Evolutionary conservation across 2,797 vertebrate species (phyloP).

Genomic region (Mormyrops boulengeri): DNA sequence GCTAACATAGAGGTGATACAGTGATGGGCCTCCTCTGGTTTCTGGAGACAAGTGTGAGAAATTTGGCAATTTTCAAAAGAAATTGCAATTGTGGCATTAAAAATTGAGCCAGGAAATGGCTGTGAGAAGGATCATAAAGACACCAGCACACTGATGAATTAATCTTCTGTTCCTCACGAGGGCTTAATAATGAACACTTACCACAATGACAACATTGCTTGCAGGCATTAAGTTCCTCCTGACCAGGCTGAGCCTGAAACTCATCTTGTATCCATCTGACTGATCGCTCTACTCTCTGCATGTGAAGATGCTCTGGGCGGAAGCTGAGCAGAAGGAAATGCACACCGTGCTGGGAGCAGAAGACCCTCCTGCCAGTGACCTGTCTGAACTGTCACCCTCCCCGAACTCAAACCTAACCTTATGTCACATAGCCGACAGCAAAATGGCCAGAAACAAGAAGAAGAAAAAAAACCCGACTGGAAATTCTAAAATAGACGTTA

Average conservation of each 20-base stretch:
- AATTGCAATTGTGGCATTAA: neutral
- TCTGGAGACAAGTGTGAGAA: neutral
- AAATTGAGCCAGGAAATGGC: neutral
- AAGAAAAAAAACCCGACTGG: neutral
- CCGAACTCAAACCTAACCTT: neutral
- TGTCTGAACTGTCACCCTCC: neutral
- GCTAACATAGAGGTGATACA: neutral
- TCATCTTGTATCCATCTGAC: neutral
- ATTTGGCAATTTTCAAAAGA: neutral
- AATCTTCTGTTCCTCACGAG: neutral
- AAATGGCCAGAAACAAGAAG: neutral
- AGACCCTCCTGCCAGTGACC: neutral
- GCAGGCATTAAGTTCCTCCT: neutral
- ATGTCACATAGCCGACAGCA: neutral
- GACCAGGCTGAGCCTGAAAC: neutral
- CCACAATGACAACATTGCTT: neutral
- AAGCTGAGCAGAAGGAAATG: neutral
- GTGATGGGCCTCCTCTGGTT: neutral
- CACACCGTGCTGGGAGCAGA: neutral
- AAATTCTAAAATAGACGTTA: conserved; percentile 4
- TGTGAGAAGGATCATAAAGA: neutral
- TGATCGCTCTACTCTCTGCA: neutral
- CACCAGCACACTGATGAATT: neutral
- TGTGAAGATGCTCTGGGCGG: neutral
- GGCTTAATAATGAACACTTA: neutral